phyloP scores from a whole-genome alignment of 2,113 vertebrate species.

The Notiomystis cincta region DNA sequence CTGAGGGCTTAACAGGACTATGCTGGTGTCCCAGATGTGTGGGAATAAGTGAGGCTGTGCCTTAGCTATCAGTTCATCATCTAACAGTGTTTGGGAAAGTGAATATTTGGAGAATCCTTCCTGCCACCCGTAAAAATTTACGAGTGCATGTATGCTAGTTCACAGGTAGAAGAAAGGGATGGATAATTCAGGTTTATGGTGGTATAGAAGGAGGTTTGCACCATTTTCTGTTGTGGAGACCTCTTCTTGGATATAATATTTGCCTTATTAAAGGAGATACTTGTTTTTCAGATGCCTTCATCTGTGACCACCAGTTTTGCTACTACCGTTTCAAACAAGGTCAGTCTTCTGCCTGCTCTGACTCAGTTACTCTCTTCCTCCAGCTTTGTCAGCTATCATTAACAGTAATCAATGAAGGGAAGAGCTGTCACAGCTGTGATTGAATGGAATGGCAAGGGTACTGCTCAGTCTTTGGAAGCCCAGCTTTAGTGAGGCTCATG shows the following conservation, averaged over 20 bases:
- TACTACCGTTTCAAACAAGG: not conserved
- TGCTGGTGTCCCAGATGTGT: not conserved
- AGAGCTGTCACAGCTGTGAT: not conserved
- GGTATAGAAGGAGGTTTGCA: not conserved
- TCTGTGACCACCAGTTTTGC: not conserved
- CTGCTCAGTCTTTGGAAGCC: not conserved
- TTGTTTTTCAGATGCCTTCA: not conserved
- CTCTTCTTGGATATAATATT: not conserved
- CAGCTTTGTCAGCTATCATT: not conserved
- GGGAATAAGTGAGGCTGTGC: not conserved
- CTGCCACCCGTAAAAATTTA: not conserved
- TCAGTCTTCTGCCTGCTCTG: not conserved
- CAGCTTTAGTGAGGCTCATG: not conserved
- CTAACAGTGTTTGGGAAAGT: not conserved
- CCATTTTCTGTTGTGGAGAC: not conserved
- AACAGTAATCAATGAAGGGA: conserved; percentile 7
- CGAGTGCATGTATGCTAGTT: not conserved
- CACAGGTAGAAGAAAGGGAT: not conserved
- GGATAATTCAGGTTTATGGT: not conserved
- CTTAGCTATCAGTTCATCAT: not conserved
- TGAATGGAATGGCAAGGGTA: not conserved
- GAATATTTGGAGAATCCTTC: not conserved
- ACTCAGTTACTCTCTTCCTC: not conserved
- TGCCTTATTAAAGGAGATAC: not conserved
- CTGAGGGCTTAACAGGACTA: not conserved